phyloP scores from a whole-genome alignment of 1,140 invertebrate genomes.

The Ptiloglossa arizonensis region DNA sequence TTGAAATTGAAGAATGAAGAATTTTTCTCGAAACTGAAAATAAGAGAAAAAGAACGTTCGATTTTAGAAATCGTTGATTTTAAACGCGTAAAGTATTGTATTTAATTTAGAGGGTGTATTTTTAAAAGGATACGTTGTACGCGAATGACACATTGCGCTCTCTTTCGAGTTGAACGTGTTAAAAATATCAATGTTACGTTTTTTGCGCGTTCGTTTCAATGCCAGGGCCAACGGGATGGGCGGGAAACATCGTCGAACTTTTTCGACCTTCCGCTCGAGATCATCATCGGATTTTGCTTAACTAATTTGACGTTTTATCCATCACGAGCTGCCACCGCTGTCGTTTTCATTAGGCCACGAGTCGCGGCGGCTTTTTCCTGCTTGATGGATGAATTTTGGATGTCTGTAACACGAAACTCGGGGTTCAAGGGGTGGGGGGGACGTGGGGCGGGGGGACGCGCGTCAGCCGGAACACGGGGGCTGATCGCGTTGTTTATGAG shows the following conservation, averaged over 20 bases:
- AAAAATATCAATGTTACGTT: too few species aligned
- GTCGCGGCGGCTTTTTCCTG: constrained; percentile 55
- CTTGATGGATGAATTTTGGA: constrained; percentile 74
- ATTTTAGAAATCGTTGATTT: too few species aligned
- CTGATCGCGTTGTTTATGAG: constrained; percentile 74
- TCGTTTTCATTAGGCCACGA: constrained; percentile 59
- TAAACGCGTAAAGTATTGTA: too few species aligned
- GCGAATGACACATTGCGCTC: too few species aligned
- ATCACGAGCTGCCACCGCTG: constrained; percentile 68
- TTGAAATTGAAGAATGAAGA: too few species aligned
- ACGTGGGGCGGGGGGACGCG: constrained; percentile 26
- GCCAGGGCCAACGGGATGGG: neutral
- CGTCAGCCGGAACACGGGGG: constrained; percentile 21
- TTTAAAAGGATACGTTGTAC: too few species aligned
- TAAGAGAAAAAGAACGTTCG: too few species aligned
- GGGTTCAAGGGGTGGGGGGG: neutral
- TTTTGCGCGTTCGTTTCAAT: neutral
- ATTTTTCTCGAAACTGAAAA: too few species aligned
- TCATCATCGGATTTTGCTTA: constrained; percentile 44
- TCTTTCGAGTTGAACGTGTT: too few species aligned
- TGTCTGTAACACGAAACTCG: constrained; percentile 68
- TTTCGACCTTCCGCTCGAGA: constrained; percentile 19
- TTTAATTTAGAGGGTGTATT: too few species aligned
- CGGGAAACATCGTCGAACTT: neutral
- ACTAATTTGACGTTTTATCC: constrained; percentile 76